These are phyloP conservation scores for Hippocampus mohnikei DNA, from an alignment of 2,113 vertebrate species.

Conservation along the genomic window DNA sequence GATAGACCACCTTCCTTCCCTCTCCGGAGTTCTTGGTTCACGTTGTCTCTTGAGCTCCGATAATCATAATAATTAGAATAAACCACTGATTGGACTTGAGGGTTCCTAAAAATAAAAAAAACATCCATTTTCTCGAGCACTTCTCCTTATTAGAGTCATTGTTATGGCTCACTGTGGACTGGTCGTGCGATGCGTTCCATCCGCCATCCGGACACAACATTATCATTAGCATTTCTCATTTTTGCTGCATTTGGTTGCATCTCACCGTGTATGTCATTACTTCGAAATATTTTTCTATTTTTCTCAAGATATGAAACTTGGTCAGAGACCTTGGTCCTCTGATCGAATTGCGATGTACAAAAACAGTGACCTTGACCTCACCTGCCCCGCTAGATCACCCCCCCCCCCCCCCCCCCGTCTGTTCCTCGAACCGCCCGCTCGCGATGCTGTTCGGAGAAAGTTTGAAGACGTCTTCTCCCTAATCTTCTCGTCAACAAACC, in stretches of 20 bases:
- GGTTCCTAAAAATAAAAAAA: neutral
- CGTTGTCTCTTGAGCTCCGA: slow-evolving; percentile 27
- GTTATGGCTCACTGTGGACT: neutral
- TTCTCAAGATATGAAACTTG: no score
- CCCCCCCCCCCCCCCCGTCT: neutral
- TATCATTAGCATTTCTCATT: no score
- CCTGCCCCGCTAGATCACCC: no score
- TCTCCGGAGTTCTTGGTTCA: slow-evolving; percentile 50
- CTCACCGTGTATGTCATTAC: no score
- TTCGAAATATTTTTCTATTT: no score
- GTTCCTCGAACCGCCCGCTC: neutral
- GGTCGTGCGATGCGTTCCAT: no score
- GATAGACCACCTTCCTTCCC: slow-evolving; percentile 61
- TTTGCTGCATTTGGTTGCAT: no score
- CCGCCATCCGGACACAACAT: no score
- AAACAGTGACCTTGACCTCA: no score
- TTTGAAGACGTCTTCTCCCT: neutral
- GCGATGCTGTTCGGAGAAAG: neutral
- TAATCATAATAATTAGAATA: neutral
- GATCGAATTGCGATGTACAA: no score
- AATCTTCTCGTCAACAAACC: slow-evolving; percentile 3
- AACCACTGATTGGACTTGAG: neutral
- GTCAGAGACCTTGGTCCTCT: no score
- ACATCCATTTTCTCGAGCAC: neutral
- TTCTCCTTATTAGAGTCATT: no score